phyloP scores from a whole-genome alignment of 2,113 vertebrate species.

The Prionailurus bengalensis region DNA sequence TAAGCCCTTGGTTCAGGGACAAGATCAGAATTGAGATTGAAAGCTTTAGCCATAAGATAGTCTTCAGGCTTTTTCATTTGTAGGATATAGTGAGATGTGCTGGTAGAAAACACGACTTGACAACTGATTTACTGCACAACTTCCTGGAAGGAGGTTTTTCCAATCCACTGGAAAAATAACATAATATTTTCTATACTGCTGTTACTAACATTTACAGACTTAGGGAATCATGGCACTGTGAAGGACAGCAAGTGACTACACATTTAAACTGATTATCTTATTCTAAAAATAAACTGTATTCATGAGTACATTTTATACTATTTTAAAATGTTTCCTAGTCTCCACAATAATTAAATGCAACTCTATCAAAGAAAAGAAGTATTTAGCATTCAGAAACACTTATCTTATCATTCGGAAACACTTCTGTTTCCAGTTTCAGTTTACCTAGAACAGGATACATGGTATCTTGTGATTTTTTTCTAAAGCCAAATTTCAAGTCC shows the following conservation, averaged over 20 bases:
- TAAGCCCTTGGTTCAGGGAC: conserved; percentile 61
- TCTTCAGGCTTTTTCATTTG: conserved; percentile 80
- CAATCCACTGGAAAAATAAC: conserved; percentile 65
- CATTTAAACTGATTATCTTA: conserved; percentile 28
- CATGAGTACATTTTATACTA: conserved; percentile 29
- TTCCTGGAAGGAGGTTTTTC: conserved; percentile 76
- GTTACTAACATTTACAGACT: conserved; percentile 64
- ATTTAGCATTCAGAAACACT: neutral
- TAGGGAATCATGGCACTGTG: neutral
- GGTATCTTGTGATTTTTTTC: neutral
- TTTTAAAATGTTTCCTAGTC: conserved; percentile 15
- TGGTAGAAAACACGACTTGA: conserved; percentile 81
- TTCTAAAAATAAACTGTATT: conserved; percentile 25
- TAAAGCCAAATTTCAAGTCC: neutral
- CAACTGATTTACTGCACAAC: conserved; percentile 69
- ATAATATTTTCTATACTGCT: conserved; percentile 64
- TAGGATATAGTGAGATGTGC: conserved; percentile 61
- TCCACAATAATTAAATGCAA: neutral
- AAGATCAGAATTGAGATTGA: conserved; percentile 81
- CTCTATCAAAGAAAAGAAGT: neutral
- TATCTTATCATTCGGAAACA: neutral
- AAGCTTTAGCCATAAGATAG: conserved; percentile 80
- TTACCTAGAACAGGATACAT: neutral
- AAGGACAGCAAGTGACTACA: neutral
- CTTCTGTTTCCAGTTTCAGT: neutral